Conservation (phyloP, 2,113 vertebrate genomes). For the Rhipidura dahli region DNA sequence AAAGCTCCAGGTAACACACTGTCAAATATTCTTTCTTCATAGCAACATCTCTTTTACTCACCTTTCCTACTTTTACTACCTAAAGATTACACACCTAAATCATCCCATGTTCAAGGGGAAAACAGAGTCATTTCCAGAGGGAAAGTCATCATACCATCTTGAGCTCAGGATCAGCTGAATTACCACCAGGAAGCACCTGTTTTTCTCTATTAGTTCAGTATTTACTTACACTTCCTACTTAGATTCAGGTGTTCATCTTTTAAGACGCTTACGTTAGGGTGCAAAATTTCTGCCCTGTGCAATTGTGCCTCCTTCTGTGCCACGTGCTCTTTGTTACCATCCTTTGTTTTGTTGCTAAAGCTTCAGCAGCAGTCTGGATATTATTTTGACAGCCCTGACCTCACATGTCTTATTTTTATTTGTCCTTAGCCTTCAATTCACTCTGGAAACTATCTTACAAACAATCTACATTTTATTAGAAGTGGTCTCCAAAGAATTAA, state of each 20-base stretch:
- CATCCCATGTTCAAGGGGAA: neutral
- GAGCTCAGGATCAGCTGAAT: neutral
- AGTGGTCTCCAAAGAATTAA: neutral
- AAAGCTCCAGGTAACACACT: neutral
- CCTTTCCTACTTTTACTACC: neutral
- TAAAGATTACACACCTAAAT: neutral
- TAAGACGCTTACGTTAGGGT: rapidly evolving
- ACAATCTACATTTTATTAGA: neutral
- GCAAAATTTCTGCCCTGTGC: neutral
- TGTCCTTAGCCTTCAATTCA: neutral
- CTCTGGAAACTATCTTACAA: neutral
- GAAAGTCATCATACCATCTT: neutral
- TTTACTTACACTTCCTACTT: neutral
- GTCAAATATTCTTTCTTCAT: neutral
- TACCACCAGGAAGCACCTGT: neutral
- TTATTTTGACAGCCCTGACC: neutral
- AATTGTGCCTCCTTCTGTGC: neutral
- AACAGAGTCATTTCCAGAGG: neutral
- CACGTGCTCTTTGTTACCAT: neutral
- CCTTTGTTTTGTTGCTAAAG: neutral
- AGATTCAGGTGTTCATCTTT: neutral
- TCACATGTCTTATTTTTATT: neutral
- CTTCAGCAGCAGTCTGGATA: neutral
- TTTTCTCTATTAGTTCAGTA: neutral
- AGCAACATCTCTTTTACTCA: neutral